Evolutionary conservation across 2,888 invertebrate species (phyloP), one percentile per base, ranked within the genome.

Genomic region (Phengaris alcon): DNA sequence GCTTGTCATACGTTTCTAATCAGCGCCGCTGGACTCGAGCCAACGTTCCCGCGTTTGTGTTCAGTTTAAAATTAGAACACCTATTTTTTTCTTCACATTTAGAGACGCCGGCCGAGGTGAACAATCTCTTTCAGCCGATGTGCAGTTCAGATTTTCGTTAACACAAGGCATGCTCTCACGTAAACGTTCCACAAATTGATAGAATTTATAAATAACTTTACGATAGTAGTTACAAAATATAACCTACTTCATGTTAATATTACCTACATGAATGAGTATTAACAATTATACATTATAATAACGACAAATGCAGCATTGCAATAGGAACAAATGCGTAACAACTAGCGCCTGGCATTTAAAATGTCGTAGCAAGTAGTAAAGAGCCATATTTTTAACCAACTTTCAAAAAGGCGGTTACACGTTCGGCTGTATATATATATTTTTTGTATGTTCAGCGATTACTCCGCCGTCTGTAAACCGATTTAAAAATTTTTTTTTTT

Each of bases 41-140:
- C 92, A 92, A 93, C 85, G 84, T 89, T 89, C 90, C 89, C 90
- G 88, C 84, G 88, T 89, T 86, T 87, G 86, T 86, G 83, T 69
- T 52, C 69, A 84, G 89, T 89, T 91, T 93, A 93, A 90, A 88
- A 91, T 93, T 92, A 89, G 92, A 93, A 87, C 90, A 88, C 75
- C 84, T 81, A 83, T 88, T 91, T 91, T 87, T 91, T 92, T 88
- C 89, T 89, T 87, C 84, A 84, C 83, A 83, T 88, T 74, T 57
- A 75, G 77, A 87, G 86, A 86, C 84, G 84, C 84, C 83, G 84
- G 85, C 84, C 84, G 90, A 92, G 92, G 91, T 93, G 91, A 93
- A 92, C 88, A 92, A 91, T 92, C 93, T 92, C 90, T 85, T 78
- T 78, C 77, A 77, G 74, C 68, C 74, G 64, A 73, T 70, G 75